A percentile compares a stretch with the other conserved stretches of the same genome.
Evolutionary conservation across 2,888 invertebrate species (phyloP).

Genomic region (Eilema griseolum): DNA sequence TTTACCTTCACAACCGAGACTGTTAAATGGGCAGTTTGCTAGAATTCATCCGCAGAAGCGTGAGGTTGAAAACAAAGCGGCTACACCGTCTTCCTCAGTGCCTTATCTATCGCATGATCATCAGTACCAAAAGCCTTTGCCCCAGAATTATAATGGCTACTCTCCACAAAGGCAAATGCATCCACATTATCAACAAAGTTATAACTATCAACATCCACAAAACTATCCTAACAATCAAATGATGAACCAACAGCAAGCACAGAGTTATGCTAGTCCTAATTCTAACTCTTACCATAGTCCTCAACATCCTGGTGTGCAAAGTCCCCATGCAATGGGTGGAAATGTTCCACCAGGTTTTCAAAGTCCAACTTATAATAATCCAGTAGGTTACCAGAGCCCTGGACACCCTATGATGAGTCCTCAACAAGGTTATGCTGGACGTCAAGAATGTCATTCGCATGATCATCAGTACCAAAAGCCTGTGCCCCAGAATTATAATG

Average conservation of each 20-base stretch:
- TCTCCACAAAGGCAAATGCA: slow-evolving; percentile 77
- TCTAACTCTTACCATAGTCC: slow-evolving; percentile 78
- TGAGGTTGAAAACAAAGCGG: slow-evolving; percentile 69
- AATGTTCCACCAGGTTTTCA: slow-evolving; percentile 77
- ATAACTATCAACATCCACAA: slow-evolving; percentile 78
- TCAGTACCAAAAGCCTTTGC: slow-evolving; percentile 78
- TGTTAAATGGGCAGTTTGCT: slow-evolving; percentile 78
- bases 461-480: slow-evolving; percentile 84
- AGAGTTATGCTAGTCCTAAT: slow-evolving; percentile 74
- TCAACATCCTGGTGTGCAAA: slow-evolving; percentile 78
- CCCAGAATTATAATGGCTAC: slow-evolving; percentile 73
- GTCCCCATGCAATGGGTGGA: slow-evolving; percentile 74
- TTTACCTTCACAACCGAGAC: slow-evolving; percentile 70
- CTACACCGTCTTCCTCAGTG: slow-evolving; percentile 61
- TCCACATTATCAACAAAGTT: slow-evolving; percentile 76
- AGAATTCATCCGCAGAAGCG: slow-evolving; percentile 69
- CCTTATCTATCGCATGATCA: slow-evolving; percentile 81
- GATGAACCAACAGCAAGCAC: slow-evolving; percentile 69
- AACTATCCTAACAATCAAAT: slow-evolving; percentile 74
- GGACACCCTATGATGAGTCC: slow-evolving; percentile 80
- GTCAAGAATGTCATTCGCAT: slow-evolving; percentile 78
- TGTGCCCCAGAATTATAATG: slow-evolving; percentile 68
- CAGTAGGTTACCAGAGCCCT: slow-evolving; percentile 77
- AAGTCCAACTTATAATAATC: slow-evolving; percentile 78
- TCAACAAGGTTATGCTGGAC: slow-evolving; percentile 69